Evolutionary conservation across 1,140 invertebrate species (phyloP).

Genomic region (Philotrypesis tridentata): DNA sequence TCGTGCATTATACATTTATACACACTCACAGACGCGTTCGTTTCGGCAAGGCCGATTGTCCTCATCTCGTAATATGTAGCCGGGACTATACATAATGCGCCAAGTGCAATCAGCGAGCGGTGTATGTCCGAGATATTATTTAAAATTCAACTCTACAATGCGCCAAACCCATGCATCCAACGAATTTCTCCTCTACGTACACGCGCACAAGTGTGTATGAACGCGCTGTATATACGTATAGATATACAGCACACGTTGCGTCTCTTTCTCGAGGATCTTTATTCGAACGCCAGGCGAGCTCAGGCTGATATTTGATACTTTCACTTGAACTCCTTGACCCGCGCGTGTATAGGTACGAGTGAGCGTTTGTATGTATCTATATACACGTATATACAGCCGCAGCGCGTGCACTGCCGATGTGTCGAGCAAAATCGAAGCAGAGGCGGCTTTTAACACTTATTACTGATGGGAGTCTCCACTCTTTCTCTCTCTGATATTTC

Average conservation of each 20-base stretch:
- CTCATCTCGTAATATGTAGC: not conserved
- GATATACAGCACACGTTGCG: not conserved
- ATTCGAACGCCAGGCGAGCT: conserved; percentile 42
- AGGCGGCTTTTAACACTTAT: not conserved
- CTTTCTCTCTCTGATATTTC: not conserved
- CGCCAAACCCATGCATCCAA: too few species aligned
- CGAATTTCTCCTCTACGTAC: too few species aligned
- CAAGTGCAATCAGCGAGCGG: too few species aligned
- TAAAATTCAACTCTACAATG: too few species aligned
- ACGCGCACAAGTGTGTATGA: too few species aligned
- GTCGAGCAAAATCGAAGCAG: not conserved
- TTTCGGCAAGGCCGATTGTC: conserved; percentile 2
- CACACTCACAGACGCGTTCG: not conserved
- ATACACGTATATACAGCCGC: too few species aligned
- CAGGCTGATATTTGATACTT: conserved; percentile 68
- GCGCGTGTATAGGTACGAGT: conserved; percentile 45
- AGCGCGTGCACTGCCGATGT: not conserved
- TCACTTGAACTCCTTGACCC: conserved; percentile 70
- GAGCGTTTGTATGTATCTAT: too few species aligned
- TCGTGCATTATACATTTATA: not conserved
- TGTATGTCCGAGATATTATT: too few species aligned
- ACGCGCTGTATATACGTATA: not conserved
- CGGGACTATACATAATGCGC: too few species aligned
- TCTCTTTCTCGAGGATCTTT: conserved; percentile 44
- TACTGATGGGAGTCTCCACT: not conserved